Conservation (phyloP, 1,140 invertebrate species). For the Drosophila quadrilineata region DNA sequence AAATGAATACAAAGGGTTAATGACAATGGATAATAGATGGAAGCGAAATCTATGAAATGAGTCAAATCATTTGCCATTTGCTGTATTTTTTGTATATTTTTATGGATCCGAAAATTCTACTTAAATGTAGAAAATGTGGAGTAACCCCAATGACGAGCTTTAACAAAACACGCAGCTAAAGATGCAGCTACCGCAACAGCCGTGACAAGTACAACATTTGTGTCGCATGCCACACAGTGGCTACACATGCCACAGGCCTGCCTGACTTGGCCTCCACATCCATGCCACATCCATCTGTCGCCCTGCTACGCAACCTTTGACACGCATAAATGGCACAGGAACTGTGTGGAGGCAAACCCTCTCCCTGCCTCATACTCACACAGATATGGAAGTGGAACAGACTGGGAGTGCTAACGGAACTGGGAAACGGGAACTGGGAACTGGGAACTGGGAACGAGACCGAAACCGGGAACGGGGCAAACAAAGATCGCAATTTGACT, state of each 20-base stretch:
- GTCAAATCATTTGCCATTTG: constrained; percentile 52
- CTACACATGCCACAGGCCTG: constrained; percentile 28
- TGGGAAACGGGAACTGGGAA: constrained; percentile 2
- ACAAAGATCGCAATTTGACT: constrained; percentile 81
- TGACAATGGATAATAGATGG: constrained; percentile 43
- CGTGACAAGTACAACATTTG: constrained; percentile 78
- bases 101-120: constrained; percentile 6
- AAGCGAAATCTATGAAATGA: constrained; percentile 35
- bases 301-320: constrained; percentile 71
- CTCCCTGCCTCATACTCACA: neutral
- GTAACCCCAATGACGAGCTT: too few species aligned
- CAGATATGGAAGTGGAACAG: neutral
- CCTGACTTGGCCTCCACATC: neutral
- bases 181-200: constrained; percentile 77
- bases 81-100: constrained; percentile 22
- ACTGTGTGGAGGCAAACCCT: constrained; percentile 37
- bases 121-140: too few species aligned
- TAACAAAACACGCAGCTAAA: constrained; percentile 47
- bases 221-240: constrained; percentile 52
- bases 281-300: constrained; percentile 65
- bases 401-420: neutral
- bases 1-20: constrained; percentile 45
- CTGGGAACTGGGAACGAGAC: constrained; percentile 27
- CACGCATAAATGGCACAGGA: constrained; percentile 75
- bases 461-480: constrained; percentile 57